phyloP scores from a whole-genome alignment of 2,888 invertebrate species.

The Penaeus monodon region DNA sequence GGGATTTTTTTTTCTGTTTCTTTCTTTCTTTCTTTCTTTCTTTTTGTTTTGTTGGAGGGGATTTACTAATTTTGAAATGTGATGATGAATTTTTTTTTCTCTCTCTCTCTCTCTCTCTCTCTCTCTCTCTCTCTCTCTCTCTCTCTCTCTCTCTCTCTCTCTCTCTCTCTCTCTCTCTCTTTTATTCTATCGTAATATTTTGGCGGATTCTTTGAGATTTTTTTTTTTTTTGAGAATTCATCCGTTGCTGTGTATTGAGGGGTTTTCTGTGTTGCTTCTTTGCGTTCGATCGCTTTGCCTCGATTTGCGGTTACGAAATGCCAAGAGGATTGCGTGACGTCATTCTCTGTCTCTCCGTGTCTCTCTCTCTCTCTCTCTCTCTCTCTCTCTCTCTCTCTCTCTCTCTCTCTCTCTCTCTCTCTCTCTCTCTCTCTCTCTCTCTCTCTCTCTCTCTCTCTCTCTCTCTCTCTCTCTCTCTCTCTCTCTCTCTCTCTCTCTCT shows the following conservation, averaged over 20 bases:
- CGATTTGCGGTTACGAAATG: too few species aligned
- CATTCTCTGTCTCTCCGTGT: not conserved
- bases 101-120: not conserved
- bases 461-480: not conserved
- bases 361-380: constrained; percentile 16
- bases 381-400: not conserved
- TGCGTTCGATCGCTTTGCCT: too few species aligned
- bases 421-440: constrained; percentile 2
- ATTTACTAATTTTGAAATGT: not conserved
- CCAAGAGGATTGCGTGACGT: not conserved
- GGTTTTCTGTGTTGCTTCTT: too few species aligned
- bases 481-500: too few species aligned
- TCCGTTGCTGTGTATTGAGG: too few species aligned
- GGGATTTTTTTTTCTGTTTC: too few species aligned
- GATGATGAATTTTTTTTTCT: not conserved
- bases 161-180: not conserved
- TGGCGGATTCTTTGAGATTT: not conserved
- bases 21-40: not conserved
- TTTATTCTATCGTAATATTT: too few species aligned
- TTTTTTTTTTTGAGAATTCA: too few species aligned
- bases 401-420: not conserved
- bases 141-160: not conserved
- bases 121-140: too few species aligned
- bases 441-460: not conserved
- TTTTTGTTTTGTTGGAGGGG: not conserved